A percentile compares a stretch with the other conserved stretches of the same genome.
Evolutionary conservation across 2,797 vertebrate genomes (phyloP).

Genomic region (Sebastes aleutianus): DNA sequence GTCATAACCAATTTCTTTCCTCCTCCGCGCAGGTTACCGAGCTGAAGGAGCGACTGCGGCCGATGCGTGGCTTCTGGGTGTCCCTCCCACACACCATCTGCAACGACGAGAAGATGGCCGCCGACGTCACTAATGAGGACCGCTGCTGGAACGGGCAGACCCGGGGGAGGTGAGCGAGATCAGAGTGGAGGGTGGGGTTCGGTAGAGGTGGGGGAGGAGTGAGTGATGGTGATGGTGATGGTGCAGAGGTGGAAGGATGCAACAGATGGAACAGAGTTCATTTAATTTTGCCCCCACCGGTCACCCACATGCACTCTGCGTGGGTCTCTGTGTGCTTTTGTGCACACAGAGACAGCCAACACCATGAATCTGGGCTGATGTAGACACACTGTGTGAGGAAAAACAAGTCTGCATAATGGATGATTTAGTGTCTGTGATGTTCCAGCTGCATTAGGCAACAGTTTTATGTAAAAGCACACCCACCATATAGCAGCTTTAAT

Average conservation of each 20-base stretch:
- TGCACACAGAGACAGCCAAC: slow-evolving; percentile 7
- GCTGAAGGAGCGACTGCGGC: slow-evolving; percentile 86
- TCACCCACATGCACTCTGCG: slow-evolving; percentile 48
- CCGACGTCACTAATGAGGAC: slow-evolving; percentile 86
- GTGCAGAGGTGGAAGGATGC: slow-evolving; percentile 45
- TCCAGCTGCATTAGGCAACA: background rate
- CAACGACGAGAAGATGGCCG: slow-evolving; percentile 85
- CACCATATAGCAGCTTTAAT: background rate
- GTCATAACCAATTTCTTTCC: slow-evolving; percentile 59
- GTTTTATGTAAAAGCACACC: slow-evolving; percentile 5
- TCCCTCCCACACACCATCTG: slow-evolving; percentile 89
- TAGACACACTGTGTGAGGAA: background rate
- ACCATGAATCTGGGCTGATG: background rate
- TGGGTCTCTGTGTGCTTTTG: slow-evolving; percentile 43
- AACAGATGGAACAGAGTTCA: slow-evolving; percentile 50
- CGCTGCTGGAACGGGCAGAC: slow-evolving; percentile 91
- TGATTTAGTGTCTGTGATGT: slow-evolving; percentile 4
- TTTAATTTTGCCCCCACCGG: slow-evolving; percentile 53
- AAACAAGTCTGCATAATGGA: slow-evolving; percentile 2
- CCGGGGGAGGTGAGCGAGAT: slow-evolving; percentile 84
- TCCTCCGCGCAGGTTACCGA: slow-evolving; percentile 84
- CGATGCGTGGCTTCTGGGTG: slow-evolving; percentile 90
- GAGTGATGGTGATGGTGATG: slow-evolving; percentile 15
- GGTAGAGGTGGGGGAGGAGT: slow-evolving; percentile 17
- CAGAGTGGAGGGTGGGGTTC: background rate